Percentiles rank a stretch among this genome's conserved stretches.
phyloP scores from a whole-genome alignment of 2,888 invertebrate genomes.

The Dasypolia templi region DNA sequence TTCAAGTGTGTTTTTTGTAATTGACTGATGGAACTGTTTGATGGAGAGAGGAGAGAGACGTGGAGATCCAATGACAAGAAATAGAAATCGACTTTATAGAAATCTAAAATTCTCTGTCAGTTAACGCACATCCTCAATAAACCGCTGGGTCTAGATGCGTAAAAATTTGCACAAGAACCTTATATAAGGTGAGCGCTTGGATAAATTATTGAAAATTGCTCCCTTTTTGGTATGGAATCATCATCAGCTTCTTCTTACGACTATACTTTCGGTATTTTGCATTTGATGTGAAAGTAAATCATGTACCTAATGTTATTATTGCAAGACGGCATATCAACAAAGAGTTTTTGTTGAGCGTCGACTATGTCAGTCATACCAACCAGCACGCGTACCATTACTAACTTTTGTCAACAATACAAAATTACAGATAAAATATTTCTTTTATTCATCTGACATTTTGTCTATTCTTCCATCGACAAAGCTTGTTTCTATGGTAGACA shows the following conservation, averaged over 20 bases:
- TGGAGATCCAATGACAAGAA: background rate
- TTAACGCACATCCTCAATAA: background rate
- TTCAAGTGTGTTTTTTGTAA: background rate
- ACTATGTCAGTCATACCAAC: background rate
- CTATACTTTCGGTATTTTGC: background rate
- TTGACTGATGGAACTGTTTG: background rate
- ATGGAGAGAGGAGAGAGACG: background rate
- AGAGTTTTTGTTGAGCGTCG: background rate
- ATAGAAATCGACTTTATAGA: no score
- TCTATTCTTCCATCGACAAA: no score
- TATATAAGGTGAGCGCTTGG: background rate
- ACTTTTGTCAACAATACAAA: no score
- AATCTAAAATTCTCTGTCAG: no score
- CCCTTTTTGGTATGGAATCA: background rate
- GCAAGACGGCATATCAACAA: background rate
- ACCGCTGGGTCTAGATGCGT: background rate
- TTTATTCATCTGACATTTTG: no score
- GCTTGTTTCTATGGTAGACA: no score
- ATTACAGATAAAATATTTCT: no score
- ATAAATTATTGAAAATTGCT: background rate
- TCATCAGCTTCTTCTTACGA: background rate
- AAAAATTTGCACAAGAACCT: background rate
- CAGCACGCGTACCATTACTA: no score
- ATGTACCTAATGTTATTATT: background rate
- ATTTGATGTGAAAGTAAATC: background rate